Conservation (phyloP, 2,113 vertebrate species). For the Coptodon rendalli region DNA sequence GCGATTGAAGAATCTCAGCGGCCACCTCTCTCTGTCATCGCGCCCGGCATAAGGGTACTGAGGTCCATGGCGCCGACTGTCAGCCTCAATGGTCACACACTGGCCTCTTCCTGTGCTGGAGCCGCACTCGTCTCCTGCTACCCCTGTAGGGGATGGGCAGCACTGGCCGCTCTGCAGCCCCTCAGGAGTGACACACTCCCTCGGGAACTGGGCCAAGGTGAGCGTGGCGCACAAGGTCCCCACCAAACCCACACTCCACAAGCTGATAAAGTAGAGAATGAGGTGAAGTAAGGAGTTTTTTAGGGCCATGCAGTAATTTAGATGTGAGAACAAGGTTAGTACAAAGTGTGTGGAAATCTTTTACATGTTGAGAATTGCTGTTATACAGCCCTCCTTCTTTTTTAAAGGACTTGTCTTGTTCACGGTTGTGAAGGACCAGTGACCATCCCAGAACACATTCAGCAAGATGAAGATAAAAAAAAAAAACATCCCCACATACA, state of each 20-base stretch:
- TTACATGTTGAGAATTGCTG: background rate
- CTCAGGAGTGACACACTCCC: slow-evolving; percentile 75
- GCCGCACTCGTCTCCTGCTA: slow-evolving; percentile 80
- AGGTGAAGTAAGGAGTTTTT: background rate
- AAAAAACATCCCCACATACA: background rate
- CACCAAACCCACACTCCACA: slow-evolving; percentile 34
- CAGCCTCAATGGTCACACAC: slow-evolving; percentile 74
- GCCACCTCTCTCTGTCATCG: slow-evolving; percentile 92
- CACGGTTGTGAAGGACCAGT: background rate
- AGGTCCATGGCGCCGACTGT: slow-evolving; percentile 80
- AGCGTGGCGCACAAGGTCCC: slow-evolving; percentile 26
- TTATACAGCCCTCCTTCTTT: background rate
- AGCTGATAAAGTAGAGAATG: slow-evolving; percentile 9
- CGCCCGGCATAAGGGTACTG: slow-evolving; percentile 86
- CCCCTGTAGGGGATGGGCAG: slow-evolving; percentile 79
- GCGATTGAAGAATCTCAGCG: slow-evolving; percentile 86
- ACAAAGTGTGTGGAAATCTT: background rate
- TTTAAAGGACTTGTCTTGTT: slow-evolving; percentile 7
- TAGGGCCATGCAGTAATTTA: background rate
- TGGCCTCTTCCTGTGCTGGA: slow-evolving; percentile 79
- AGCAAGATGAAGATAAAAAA: background rate
- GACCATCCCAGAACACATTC: background rate
- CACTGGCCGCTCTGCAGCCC: slow-evolving; percentile 79
- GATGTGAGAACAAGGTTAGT: background rate
- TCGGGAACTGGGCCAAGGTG: slow-evolving; percentile 80